Conservation (phyloP, 2,888 invertebrate species). For the Erebia epiphron region DNA sequence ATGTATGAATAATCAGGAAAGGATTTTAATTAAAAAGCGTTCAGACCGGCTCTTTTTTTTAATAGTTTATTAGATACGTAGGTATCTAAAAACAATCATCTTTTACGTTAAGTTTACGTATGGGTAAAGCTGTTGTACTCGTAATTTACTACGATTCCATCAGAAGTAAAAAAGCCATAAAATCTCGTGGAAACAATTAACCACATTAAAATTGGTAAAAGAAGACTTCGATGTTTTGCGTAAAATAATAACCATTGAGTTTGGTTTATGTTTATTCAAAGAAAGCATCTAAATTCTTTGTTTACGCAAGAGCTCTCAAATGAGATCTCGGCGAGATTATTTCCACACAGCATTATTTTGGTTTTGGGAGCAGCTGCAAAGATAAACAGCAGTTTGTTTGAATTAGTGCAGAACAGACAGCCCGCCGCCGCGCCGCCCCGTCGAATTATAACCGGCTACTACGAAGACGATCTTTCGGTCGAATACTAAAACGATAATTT, state of each 20-base stretch:
- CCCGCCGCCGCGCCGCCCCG: constrained; percentile 37
- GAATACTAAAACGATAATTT: neutral
- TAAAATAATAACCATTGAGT: constrained; percentile 24
- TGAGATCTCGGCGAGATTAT: constrained; percentile 25
- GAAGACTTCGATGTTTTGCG: constrained; percentile 19
- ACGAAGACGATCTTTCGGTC: neutral
- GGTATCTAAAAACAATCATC: no score
- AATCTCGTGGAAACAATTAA: constrained; percentile 9
- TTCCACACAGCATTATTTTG: constrained; percentile 32
- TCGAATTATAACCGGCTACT: constrained; percentile 6
- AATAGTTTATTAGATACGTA: no score
- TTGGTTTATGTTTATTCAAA: constrained; percentile 28
- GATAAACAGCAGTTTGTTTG: constrained; percentile 33
- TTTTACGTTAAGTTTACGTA: neutral
- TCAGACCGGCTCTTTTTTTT: no score
- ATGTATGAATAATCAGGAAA: no score
- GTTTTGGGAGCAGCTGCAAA: constrained; percentile 27
- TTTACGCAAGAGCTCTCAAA: constrained; percentile 25
- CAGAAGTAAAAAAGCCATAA: neutral
- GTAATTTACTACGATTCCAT: neutral
- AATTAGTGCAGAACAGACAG: constrained; percentile 40
- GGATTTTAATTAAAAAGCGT: no score
- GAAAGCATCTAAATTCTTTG: constrained; percentile 6
- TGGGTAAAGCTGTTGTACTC: neutral
- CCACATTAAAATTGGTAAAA: constrained; percentile 12